phyloP scores from a whole-genome alignment of 2,113 vertebrate genomes.

The Poecile atricapillus region DNA sequence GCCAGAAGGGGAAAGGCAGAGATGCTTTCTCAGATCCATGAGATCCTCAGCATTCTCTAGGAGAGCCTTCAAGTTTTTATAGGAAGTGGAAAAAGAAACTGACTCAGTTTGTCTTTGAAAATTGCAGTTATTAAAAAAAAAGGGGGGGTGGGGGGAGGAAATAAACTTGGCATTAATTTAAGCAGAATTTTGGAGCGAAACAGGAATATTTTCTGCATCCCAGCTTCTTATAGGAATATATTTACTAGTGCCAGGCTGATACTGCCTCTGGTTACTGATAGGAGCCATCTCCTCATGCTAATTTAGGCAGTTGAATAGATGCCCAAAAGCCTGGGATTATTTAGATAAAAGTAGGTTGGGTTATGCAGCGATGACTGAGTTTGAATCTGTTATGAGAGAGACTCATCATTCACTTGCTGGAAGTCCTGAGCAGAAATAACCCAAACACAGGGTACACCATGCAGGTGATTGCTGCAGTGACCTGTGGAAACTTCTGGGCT shows the following conservation, averaged over 20 bases:
- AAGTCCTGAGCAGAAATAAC: conserved; percentile 24
- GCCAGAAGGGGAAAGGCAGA: neutral
- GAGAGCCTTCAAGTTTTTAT: neutral
- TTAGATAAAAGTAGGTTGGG: conserved; percentile 25
- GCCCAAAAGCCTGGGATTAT: conserved; percentile 11
- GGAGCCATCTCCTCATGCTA: neutral
- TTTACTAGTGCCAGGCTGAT: neutral
- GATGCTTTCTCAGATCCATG: neutral
- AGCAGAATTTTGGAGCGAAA: neutral
- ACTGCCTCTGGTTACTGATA: neutral
- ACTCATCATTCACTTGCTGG: neutral
- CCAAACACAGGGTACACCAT: neutral
- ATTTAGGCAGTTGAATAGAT: conserved; percentile 31
- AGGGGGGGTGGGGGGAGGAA: rapidly evolving
- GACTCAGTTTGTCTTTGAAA: neutral
- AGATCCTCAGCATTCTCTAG: neutral
- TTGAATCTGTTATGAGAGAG: conserved; percentile 19
- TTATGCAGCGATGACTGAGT: conserved; percentile 7
- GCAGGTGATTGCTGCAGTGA: neutral
- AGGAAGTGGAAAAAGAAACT: neutral
- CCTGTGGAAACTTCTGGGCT: neutral
- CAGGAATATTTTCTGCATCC: neutral
- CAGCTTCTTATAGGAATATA: neutral
- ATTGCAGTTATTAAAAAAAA: neutral
- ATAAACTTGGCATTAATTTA: neutral